These are phyloP conservation scores for Metaphire vulgaris DNA, from an alignment of 1,140 invertebrate genomes.

Conservation along the genomic window DNA sequence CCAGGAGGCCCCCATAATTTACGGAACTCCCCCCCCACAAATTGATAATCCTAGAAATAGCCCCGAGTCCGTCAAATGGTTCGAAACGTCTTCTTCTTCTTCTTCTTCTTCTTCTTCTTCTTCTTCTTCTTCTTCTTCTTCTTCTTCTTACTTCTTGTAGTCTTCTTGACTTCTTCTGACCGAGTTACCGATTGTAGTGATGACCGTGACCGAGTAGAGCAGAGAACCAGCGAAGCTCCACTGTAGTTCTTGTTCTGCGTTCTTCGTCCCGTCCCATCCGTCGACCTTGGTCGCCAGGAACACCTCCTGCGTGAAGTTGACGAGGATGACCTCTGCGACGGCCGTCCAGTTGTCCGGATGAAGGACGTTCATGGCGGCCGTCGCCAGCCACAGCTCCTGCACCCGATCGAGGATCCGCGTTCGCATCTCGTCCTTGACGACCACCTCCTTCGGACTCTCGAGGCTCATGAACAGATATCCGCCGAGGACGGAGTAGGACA, in stretches of 20 bases:
- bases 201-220: constrained; percentile 70
- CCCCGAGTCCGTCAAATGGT: too few species aligned
- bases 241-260: constrained; percentile 43
- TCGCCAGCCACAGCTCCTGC: constrained; percentile 23
- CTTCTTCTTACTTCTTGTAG: too few species aligned
- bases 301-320: constrained; percentile 13
- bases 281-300: constrained; percentile 36
- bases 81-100: too few species aligned
- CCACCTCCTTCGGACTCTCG: constrained; percentile 63
- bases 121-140: too few species aligned
- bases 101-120: too few species aligned
- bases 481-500: constrained; percentile 81
- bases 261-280: constrained; percentile 57
- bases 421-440: constrained; percentile 5
- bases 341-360: constrained; percentile 22
- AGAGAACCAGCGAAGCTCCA: constrained; percentile 72
- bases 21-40: too few species aligned
- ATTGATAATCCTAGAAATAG: too few species aligned
- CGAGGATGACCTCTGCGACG: constrained; percentile 16
- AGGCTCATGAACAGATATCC: constrained; percentile 82
- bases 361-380: constrained; percentile 23
- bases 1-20: too few species aligned
- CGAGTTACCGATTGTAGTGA: constrained; percentile 68
- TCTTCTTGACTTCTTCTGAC: too few species aligned
- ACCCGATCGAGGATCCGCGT: background rate